Percentiles rank a stretch among this genome's conserved stretches.
Evolutionary conservation across 1,140 invertebrate species (phyloP).

Genomic region (Copidosoma floridanum): DNA sequence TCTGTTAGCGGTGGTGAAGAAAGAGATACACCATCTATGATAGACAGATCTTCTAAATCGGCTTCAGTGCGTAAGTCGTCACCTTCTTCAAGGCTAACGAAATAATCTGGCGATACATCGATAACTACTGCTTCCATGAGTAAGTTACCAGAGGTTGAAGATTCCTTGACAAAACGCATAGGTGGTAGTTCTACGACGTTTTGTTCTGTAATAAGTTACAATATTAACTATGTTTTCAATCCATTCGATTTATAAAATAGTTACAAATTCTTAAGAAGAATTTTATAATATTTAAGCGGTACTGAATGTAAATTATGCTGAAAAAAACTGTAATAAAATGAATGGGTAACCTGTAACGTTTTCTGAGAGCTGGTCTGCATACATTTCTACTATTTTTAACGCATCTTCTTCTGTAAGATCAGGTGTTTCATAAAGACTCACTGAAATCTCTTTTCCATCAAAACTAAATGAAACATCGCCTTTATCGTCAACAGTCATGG

Average conservation of each 20-base stretch:
- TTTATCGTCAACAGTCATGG: slow-evolving; percentile 72
- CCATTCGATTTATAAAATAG: slow-evolving; percentile 6
- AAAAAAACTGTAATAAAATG: not conserved
- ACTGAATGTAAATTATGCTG: not conserved
- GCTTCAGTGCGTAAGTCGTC: slow-evolving; percentile 81
- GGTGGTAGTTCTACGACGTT: slow-evolving; percentile 86
- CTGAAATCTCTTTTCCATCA: slow-evolving; percentile 87
- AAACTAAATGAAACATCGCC: slow-evolving; percentile 86
- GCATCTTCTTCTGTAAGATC: slow-evolving; percentile 90
- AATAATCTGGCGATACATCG: slow-evolving; percentile 84
- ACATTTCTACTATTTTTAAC: slow-evolving; percentile 89
- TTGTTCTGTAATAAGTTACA: slow-evolving; percentile 61
- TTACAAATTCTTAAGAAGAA: not conserved
- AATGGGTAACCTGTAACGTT: slow-evolving; percentile 68
- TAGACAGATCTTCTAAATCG: slow-evolving; percentile 80
- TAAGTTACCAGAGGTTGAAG: slow-evolving; percentile 80
- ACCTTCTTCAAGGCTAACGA: slow-evolving; percentile 72
- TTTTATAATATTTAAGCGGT: not conserved
- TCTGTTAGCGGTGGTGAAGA: slow-evolving; percentile 37
- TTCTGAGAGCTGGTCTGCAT: slow-evolving; percentile 87
- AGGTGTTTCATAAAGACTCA: slow-evolving; percentile 87
- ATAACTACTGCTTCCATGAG: slow-evolving; percentile 89
- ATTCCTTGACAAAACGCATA: slow-evolving; percentile 83
- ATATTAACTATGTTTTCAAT: not conserved
- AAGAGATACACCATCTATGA: slow-evolving; percentile 63